Evolutionary conservation across 1,140 invertebrate species (phyloP).

Genomic region (Marisa cornuarietis): DNA sequence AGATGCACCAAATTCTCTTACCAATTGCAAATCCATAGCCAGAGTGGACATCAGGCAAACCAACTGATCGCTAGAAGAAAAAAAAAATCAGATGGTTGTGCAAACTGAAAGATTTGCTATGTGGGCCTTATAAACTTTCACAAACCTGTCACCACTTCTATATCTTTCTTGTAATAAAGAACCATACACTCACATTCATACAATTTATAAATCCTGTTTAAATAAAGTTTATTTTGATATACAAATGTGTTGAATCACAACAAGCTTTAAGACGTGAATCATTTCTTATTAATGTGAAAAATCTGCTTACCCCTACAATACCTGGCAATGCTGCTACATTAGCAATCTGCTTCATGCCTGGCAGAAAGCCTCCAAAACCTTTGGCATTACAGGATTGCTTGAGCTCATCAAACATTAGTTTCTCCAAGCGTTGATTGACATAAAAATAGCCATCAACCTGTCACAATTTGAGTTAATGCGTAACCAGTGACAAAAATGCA

Average conservation of each 20-base stretch:
- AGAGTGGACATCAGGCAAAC: slow-evolving; percentile 97
- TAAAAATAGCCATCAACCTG: slow-evolving; percentile 98
- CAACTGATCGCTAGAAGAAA: slow-evolving; percentile 71
- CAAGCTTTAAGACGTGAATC: slow-evolving; percentile 20
- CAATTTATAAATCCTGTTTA: no score
- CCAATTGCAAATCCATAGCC: slow-evolving; percentile 99
- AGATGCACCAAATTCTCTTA: slow-evolving; percentile 49
- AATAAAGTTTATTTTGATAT: no score
- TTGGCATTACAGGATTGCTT: slow-evolving; percentile 79
- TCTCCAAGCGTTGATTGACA: slow-evolving; percentile 92
- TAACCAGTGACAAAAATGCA: slow-evolving; percentile 2
- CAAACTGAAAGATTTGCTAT: background rate
- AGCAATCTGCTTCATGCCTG: slow-evolving; percentile 98
- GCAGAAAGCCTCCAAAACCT: slow-evolving; percentile 89
- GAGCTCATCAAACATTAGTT: slow-evolving; percentile 97
- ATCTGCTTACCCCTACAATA: slow-evolving; percentile 81
- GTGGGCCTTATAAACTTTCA: background rate
- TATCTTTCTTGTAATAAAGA: no score
- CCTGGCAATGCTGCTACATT: slow-evolving; percentile 99
- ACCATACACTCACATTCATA: no score
- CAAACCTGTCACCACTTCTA: background rate
- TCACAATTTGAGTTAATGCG: no score
- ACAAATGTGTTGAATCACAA: slow-evolving; percentile 70
- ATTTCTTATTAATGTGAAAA: background rate
- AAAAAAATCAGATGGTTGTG: slow-evolving; percentile 8